phyloP scores from a whole-genome alignment of 2,113 vertebrate genomes.

The Aplodontia rufa region DNA sequence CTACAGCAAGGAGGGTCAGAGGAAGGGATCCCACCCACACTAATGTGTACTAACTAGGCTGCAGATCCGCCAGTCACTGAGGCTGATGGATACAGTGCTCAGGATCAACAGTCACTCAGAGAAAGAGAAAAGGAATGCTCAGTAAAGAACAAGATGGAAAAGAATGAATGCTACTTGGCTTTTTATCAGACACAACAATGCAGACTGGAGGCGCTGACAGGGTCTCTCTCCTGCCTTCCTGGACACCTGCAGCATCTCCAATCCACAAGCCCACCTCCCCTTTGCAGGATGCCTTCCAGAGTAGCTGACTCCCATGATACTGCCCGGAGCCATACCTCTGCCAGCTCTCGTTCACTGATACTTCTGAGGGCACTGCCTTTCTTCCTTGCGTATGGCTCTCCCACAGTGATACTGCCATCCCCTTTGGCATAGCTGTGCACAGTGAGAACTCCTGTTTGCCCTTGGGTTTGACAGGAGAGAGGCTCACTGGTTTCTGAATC shows the following conservation, averaged over 20 bases:
- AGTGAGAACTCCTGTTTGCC: conserved; percentile 88
- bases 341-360: conserved; percentile 82
- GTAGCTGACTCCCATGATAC: not conserved
- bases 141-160: not conserved
- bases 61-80: not conserved
- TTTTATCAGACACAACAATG: not conserved
- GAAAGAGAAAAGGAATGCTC: not conserved
- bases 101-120: not conserved
- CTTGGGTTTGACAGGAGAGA: conserved; percentile 87
- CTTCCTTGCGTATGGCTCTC: conserved; percentile 79
- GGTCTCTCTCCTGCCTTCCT: not conserved
- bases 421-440: conserved; percentile 90
- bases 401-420: not conserved
- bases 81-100: not conserved
- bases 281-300: not conserved
- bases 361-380: conserved; percentile 78
- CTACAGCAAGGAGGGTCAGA: not conserved
- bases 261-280: not conserved
- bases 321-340: conserved; percentile 81
- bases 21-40: not conserved
- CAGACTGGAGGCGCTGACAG: not conserved
- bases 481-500: conserved; percentile 90
- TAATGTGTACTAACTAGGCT: not conserved
- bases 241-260: not conserved
- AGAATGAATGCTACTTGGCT: not conserved